Base-by-base conservation (phyloP, 2,888 invertebrate genomes). In the Candidula unifasciata region DNA sequence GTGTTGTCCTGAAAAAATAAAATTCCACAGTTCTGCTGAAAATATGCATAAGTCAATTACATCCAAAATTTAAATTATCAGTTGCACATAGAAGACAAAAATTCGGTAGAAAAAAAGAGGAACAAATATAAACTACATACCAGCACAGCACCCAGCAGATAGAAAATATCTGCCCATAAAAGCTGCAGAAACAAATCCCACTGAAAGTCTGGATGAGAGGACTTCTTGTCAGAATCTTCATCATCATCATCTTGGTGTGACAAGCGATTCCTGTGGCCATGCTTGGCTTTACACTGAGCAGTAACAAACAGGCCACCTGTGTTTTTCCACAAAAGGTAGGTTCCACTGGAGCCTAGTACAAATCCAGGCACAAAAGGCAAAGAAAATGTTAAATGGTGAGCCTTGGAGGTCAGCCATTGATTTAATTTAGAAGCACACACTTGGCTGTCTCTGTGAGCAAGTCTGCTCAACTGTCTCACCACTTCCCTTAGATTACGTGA, bases 161-260 rank as follows among this genome's bases (percentile, higher is more conserved):
- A 95, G 95, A 96, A 96, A 86, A 96, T 94, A 93, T 97, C 96
- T 37, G 97, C 97, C 91, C 95, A 95, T 2, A 98, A 93, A 92
- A 97, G 96, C 24, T 94, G 92, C 93, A 96, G 95, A 87, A 98
- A 96, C 86, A 95, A 95, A 33, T 93, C 94, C 97, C 97, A 97
- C 91, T 97, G 96, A 94, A 97, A 97, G 87, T 95, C 95, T 6
- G 92, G 91, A n/a, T 94, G 93, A 27, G 89, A 68, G 5, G 35
- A 83, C 10, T 83, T 66, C 44, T 33, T 52, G 24, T 82, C 30
- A 73, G 60, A 52, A 24, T 83, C 69, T 5, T 37, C 33, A 10
- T 73, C 85, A 35, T 78, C 83, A 30, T 84, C 83, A 24, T 85
- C 74, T n/a, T 68, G 54, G 24, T 84, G 74, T 78, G 76, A 76